phyloP scores from a whole-genome alignment of 2,797 vertebrate species.

The Buceros bicornis region DNA sequence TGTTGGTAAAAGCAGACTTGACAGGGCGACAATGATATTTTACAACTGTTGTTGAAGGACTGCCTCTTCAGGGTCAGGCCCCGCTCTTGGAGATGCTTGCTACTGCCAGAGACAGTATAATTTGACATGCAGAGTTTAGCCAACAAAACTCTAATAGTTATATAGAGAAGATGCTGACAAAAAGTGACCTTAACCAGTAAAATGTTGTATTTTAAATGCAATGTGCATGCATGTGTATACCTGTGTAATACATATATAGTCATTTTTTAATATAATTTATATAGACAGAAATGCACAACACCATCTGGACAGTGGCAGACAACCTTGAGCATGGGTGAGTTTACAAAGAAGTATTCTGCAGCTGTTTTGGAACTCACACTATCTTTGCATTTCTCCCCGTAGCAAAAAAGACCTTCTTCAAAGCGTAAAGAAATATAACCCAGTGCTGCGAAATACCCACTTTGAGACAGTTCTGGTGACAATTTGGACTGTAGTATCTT shows the following conservation, averaged over 20 bases:
- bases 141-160: not conserved
- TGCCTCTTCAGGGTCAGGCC: not conserved
- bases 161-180: not conserved
- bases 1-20: constrained; percentile 1
- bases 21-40: not conserved
- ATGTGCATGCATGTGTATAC: not conserved
- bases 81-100: constrained; percentile 5
- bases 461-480: not conserved
- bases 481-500: not conserved
- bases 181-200: not conserved
- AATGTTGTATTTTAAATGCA: not conserved
- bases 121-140: not conserved
- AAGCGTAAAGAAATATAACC: not conserved
- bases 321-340: not conserved
- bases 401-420: not conserved
- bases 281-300: not conserved
- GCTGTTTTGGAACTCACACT: not conserved
- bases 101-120: not conserved
- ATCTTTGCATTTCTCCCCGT: not conserved
- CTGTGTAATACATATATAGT: not conserved
- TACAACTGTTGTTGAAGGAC: not conserved
- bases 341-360: not conserved
- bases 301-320: not conserved
- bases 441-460: not conserved
- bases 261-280: not conserved